Base-by-base conservation (phyloP, 2,113 vertebrate species). In the Anhinga rufa region DNA sequence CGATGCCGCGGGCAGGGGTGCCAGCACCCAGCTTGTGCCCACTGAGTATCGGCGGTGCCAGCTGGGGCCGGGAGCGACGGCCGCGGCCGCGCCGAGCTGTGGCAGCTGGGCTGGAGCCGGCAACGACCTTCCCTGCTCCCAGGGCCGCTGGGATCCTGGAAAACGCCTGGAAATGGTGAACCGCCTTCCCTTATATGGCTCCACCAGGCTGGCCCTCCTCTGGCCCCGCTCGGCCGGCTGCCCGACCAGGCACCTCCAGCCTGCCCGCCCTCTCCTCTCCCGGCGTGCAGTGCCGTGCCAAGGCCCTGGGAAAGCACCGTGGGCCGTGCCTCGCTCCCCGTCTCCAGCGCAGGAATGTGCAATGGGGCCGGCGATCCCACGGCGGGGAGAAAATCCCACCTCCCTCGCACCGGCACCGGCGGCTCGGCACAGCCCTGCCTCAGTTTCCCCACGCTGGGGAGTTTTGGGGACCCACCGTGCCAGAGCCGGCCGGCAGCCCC, bases 111-210 rank as follows among this genome's bases (percentile, higher is more conserved):
- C 64, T 21, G 69, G 79, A 77, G 88, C 38, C 51, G 40, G 60
- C 86, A 4, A 86, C 36, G 69, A 82, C 93, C 75, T 60, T 87
- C 82, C 42, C 82, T 7, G 24, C 12, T 84, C 91, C 68, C 62
- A 28, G 62, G 87, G 90, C 91, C 22, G 61, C 82, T 81, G 82
- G 79, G 78, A 93, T 93, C 77, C 79, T 93, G 87, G 72, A 96
- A 95, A 96, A 95, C 2, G 65, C 38, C 29, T 93, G 93, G 94
- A 93, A 95, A 90, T 77, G 61, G 93, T 84, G 86, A 95, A 88
- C 25, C 14, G 28, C 82, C 75, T 95, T 74, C 94, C 96, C 96
- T 92, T 95, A 95, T 96, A 95, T 95, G 96, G 96, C 79, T 92
- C 88, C 65, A 26, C 49, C 82, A 1, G 60, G 92, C 62, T 92